Conservation (phyloP, 2,113 vertebrate species). For the Pangasianodon hypophthalmus region DNA sequence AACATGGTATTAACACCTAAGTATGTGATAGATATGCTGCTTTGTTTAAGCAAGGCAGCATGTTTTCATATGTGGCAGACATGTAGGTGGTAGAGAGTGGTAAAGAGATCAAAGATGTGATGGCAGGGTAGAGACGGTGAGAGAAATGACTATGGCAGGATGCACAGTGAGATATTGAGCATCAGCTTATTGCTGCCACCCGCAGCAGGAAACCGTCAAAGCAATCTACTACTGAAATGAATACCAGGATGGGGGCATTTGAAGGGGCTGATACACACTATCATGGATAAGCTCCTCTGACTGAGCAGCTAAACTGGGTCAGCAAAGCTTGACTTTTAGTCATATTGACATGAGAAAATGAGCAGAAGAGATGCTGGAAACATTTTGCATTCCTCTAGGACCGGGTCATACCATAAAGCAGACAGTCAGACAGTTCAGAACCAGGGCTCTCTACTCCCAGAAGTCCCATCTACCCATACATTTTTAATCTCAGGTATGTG, state of each 20-base stretch:
- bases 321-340: slow-evolving; percentile 38
- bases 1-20: not conserved
- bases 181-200: slow-evolving; percentile 14
- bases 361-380: not conserved
- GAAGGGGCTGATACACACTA: slow-evolving; percentile 3
- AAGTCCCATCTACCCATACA: not conserved
- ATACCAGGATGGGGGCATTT: slow-evolving; percentile 32
- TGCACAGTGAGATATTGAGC: slow-evolving; percentile 18
- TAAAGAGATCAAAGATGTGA: slow-evolving; percentile 6
- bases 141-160: slow-evolving; percentile 28
- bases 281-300: slow-evolving; percentile 43
- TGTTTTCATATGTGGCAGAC: not conserved
- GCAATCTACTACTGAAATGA: slow-evolving; percentile 35
- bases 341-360: slow-evolving; percentile 8
- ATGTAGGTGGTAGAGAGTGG: not conserved
- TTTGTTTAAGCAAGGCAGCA: not conserved
- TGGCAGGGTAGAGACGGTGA: slow-evolving; percentile 9
- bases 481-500: slow-evolving; percentile 27
- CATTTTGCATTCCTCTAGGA: slow-evolving; percentile 24
- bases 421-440: slow-evolving; percentile 21
- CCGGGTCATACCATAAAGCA: slow-evolving; percentile 18
- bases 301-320: slow-evolving; percentile 46
- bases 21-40: not conserved
- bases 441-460: not conserved
- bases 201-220: slow-evolving; percentile 3